Evolutionary conservation across 2,888 invertebrate species (phyloP), one percentile per base, ranked within the genome.

Genomic region (Branchellion lobata): DNA sequence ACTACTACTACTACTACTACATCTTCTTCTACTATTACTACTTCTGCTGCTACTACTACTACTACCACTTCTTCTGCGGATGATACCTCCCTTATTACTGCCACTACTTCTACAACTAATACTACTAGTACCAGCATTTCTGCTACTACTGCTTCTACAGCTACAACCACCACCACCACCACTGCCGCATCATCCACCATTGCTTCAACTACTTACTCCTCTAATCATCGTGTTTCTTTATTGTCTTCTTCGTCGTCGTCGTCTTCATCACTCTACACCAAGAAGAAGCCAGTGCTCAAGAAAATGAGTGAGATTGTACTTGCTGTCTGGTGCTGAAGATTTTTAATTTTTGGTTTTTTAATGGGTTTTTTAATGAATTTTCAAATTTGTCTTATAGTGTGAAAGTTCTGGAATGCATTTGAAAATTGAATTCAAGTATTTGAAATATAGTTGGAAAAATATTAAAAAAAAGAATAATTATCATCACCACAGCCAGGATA

Each of bases 161-260:
- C 61, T 57, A 24, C 61, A 14, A n/a, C 40, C 5, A 40, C 40
- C 5, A 40, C 40, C 40, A 40, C 14, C 8, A 14, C 40, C 5
- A 40, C 65, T 65, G 3, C 65, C n/a, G 3, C 29, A 3, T 65
- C 24, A 11, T 27, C 65, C 31, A 29, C n/a, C 75, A 14, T 51
- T 27, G 21, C 75, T 53, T 53, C 57, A 24, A 27, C 29, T 75
- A 1, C 24, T 75, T 14, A 51, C 21, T 21, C 14, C 21, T 21
- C 14, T 51, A 14, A 51, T 31, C 40, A 8, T 21, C 27, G 27
- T 73, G 40, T 24, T 47, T 34, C 5, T 40, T 75, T 53, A 40
- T 36, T 53, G 21, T 75, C 75, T 18, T 75, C 75, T 0, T 75
- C 75, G 21, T 75, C 75, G 34, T 77, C 34, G 36, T 75, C 75